These are phyloP conservation scores for Cheilosia scutellata DNA, from an alignment of 2,888 invertebrate genomes.

Conservation along the genomic window DNA sequence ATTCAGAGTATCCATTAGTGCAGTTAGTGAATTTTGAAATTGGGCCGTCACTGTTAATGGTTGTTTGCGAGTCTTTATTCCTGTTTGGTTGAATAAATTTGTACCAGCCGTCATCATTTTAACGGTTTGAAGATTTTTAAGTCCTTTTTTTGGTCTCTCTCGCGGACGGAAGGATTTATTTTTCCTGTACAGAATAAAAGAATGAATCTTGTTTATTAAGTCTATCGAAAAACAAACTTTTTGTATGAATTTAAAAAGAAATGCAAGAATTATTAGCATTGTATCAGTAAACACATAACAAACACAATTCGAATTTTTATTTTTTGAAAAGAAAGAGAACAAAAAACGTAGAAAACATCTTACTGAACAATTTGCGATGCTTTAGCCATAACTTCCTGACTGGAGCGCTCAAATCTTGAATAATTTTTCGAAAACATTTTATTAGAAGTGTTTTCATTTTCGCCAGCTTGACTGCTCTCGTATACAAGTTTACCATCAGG, in stretches of 20 bases:
- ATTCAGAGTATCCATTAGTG: constrained; percentile 96
- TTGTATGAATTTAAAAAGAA: constrained; percentile 29
- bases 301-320: constrained; percentile 61
- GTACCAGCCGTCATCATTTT: constrained; percentile 91
- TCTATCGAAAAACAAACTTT: not conserved
- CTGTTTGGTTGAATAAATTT: constrained; percentile 79
- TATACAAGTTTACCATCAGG: constrained; percentile 79
- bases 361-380: constrained; percentile 95
- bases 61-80: constrained; percentile 90
- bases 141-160: constrained; percentile 92
- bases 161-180: constrained; percentile 96
- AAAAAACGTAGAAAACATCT: constrained; percentile 83
- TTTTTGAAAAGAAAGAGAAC: constrained; percentile 69
- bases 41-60: constrained; percentile 97
- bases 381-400: constrained; percentile 91
- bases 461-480: constrained; percentile 77
- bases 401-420: constrained; percentile 78
- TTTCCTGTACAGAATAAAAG: constrained; percentile 87
- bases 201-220: not conserved
- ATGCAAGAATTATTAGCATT: constrained; percentile 33
- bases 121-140: constrained; percentile 95
- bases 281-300: constrained; percentile 61
- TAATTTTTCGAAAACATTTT: constrained; percentile 77
- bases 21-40: constrained; percentile 96
- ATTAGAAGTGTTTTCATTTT: constrained; percentile 78